A percentile compares a stretch with the other conserved stretches of the same genome.
Conservation (phyloP, 2,888 invertebrate genomes). For the Rhyacophila evoluta region DNA sequence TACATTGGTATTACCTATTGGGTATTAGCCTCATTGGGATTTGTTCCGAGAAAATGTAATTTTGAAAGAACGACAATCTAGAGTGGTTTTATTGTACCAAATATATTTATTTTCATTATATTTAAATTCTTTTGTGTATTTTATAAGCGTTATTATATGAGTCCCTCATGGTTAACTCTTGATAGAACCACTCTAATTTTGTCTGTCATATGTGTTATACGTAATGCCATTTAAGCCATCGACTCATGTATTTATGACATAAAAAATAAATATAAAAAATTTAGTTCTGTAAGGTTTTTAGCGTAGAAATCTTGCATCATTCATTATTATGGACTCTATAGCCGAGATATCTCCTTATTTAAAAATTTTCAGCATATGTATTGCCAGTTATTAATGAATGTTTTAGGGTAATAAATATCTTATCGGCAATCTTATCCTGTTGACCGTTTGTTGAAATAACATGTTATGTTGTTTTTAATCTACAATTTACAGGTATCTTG, state of each 20-base stretch:
- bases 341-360: background rate
- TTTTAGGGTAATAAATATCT: background rate
- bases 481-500: background rate
- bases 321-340: background rate
- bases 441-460: background rate
- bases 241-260: background rate
- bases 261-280: background rate
- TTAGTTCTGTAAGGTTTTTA: conserved; percentile 1
- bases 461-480: background rate
- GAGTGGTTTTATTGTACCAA: conserved; percentile 13
- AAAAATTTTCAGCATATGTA: background rate
- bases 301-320: conserved; percentile 1
- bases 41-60: background rate
- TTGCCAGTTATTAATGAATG: conserved; percentile 8
- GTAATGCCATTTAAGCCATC: background rate
- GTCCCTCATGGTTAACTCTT: background rate
- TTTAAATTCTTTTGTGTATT: background rate
- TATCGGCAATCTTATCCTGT: conserved; percentile 1
- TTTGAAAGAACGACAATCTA: background rate
- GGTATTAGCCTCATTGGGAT: no score
- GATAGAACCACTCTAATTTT: conserved; percentile 19
- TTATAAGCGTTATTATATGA: background rate
- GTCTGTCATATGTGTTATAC: background rate
- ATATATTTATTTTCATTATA: background rate
- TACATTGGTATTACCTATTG: no score